These are phyloP conservation scores for Leptinotarsa haldemani DNA, from an alignment of 2,888 invertebrate genomes.

Conservation along the genomic window DNA sequence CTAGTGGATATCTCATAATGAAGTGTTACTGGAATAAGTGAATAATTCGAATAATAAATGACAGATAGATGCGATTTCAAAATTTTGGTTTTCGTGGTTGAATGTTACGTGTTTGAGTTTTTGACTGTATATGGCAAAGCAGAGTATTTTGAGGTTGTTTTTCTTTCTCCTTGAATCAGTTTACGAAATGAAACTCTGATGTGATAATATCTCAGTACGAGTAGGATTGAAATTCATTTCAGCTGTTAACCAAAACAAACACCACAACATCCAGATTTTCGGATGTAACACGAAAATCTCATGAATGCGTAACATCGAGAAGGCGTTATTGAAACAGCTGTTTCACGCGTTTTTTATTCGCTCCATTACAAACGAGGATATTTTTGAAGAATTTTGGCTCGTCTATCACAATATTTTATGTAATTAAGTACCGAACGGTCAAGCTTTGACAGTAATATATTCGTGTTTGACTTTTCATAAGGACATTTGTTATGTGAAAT, in stretches of 20 bases:
- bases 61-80: too few species aligned
- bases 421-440: slow-evolving; percentile 4
- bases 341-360: slow-evolving; percentile 13
- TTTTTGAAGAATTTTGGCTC: slow-evolving; percentile 15
- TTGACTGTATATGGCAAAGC: too few species aligned
- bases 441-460: slow-evolving; percentile 14
- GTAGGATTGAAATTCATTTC: background rate
- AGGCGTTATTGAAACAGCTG: slow-evolving; percentile 15
- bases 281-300: background rate
- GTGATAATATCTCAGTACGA: too few species aligned
- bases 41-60: too few species aligned
- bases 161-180: too few species aligned
- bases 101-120: too few species aligned
- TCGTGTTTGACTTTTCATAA: slow-evolving; percentile 15
- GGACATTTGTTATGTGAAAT: background rate
- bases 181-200: too few species aligned
- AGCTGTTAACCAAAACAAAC: background rate
- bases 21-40: too few species aligned
- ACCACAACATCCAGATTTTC: too few species aligned
- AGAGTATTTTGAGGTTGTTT: too few species aligned
- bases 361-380: slow-evolving; percentile 17
- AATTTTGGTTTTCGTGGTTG: too few species aligned
- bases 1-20: too few species aligned
- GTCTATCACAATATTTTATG: slow-evolving; percentile 9
- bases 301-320: slow-evolving; percentile 5